phyloP scores from a whole-genome alignment of 2,113 vertebrate genomes.

The Psittacara wagleri region DNA sequence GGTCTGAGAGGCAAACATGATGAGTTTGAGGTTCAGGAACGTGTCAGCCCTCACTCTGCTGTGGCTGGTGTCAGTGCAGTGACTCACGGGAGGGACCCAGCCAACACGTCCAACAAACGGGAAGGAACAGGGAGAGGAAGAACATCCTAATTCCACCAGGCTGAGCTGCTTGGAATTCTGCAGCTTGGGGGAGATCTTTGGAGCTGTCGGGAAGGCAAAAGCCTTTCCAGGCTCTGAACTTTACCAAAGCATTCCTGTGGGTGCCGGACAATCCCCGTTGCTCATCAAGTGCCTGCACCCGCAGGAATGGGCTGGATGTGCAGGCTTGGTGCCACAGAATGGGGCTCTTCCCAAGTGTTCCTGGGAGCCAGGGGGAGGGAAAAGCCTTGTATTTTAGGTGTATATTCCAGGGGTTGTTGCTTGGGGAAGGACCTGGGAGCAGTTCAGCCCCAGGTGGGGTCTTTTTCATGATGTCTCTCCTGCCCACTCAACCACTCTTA shows the following conservation, averaged over 20 bases:
- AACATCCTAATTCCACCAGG: background rate
- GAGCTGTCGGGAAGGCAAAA: background rate
- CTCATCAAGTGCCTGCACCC: background rate
- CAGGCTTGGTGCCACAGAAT: background rate
- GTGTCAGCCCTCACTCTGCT: background rate
- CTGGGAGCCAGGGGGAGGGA: background rate
- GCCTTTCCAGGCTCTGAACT: background rate
- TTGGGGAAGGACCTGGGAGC: background rate
- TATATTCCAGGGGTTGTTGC: background rate
- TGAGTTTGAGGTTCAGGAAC: background rate
- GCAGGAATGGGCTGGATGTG: background rate
- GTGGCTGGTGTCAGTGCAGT: background rate
- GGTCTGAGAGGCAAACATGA: fast-evolving
- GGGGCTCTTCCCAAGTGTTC: background rate
- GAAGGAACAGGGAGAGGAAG: background rate
- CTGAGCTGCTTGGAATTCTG: background rate
- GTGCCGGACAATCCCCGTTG: fast-evolving
- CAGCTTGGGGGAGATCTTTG: background rate
- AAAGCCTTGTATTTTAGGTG: background rate
- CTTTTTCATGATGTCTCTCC: background rate
- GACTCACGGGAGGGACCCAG: background rate
- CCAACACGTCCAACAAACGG: background rate
- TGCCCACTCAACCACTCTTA: background rate
- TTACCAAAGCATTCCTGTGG: background rate
- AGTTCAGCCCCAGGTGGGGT: background rate